Percentiles rank a stretch among this genome's conserved stretches.
phyloP scores from a whole-genome alignment of 2,888 invertebrate species.

The Isoperla grammatica region DNA sequence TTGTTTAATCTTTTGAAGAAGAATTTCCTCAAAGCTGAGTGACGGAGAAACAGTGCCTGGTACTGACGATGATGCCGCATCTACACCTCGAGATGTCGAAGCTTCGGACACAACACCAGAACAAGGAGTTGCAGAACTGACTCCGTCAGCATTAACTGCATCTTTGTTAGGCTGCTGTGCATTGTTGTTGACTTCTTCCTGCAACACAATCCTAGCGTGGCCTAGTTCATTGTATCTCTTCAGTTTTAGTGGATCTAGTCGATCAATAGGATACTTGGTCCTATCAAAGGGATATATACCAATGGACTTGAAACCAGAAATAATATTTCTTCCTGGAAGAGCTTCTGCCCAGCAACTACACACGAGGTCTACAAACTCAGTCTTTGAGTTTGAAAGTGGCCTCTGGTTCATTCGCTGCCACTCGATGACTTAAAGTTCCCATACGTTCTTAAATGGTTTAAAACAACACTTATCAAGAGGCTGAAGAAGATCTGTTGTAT shows the following conservation, averaged over 20 bases:
- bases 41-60: too few relatives aligned
- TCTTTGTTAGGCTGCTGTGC: too few relatives aligned
- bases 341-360: neutral
- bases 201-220: too few relatives aligned
- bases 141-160: neutral
- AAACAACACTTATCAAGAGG: neutral
- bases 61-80: neutral
- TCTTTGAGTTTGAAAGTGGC: neutral
- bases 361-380: neutral
- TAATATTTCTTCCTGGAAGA: neutral
- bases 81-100: too few relatives aligned
- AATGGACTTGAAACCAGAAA: neutral
- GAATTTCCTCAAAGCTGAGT: neutral
- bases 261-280: neutral
- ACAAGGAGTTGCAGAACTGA: neutral
- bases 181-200: too few relatives aligned
- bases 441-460: neutral
- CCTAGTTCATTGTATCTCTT: neutral
- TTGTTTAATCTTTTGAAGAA: neutral
- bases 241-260: neutral
- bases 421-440: neutral
- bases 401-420: conserved; percentile 6
- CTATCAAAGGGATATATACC: neutral
- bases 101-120: neutral
- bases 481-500: conserved; percentile 20